Evolutionary conservation across 2,888 invertebrate genomes (phyloP).

Genomic region (Himalopsyche japonica): DNA sequence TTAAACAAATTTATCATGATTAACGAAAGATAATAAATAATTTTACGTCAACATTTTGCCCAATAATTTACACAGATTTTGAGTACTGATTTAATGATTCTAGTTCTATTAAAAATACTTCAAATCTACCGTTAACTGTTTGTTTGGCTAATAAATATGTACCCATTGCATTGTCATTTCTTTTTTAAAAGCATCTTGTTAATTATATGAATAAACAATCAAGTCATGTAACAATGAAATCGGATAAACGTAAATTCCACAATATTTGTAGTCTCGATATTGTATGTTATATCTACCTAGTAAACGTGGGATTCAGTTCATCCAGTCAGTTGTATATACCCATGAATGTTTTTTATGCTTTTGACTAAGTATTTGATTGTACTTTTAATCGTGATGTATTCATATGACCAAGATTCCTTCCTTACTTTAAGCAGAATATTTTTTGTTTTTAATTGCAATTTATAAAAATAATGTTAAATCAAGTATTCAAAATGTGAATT

Average conservation of each 20-base stretch:
- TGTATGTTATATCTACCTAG: not conserved
- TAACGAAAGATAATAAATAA: not conserved
- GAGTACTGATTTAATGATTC: not conserved
- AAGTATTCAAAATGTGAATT: conserved; percentile 1
- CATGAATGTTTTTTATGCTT: not conserved
- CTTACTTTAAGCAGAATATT: not conserved
- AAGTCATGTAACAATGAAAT: not conserved
- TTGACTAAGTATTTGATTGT: not conserved
- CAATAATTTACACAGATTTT: not conserved
- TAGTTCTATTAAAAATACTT: not conserved
- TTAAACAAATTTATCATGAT: not conserved
- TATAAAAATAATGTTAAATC: not conserved
- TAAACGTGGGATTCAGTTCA: not conserved
- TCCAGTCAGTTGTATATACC: not conserved
- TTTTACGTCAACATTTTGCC: not conserved
- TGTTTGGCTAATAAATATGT: not conserved
- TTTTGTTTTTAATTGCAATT: not conserved
- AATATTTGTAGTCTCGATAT: not conserved
- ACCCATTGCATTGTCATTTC: not conserved
- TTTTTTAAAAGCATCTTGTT: not conserved
- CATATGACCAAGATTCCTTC: not conserved
- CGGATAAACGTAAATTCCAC: not conserved
- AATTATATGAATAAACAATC: not conserved
- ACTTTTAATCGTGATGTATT: not conserved
- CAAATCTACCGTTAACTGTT: not conserved